phyloP scores from a whole-genome alignment of 2,113 vertebrate genomes.

The Amazona vittata region DNA sequence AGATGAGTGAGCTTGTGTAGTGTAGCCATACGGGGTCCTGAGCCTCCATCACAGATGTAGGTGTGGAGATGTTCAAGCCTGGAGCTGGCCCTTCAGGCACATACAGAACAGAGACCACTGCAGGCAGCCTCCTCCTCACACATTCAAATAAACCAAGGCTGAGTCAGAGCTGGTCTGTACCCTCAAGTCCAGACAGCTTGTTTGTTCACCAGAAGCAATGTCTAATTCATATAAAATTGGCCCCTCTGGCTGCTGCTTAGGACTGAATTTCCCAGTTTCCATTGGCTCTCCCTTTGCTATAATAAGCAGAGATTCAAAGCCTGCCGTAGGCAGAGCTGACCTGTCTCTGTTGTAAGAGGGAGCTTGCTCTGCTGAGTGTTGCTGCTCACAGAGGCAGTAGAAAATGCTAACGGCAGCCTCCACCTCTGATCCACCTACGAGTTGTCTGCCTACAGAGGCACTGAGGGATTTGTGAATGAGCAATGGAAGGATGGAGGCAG shows the following conservation, averaged over 20 bases:
- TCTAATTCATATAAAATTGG: neutral
- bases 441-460: neutral
- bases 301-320: neutral
- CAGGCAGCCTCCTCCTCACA: neutral
- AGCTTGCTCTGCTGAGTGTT: neutral
- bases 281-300: neutral
- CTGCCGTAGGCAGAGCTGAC: neutral
- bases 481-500: neutral
- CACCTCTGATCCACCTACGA: neutral
- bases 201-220: neutral
- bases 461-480: slow-evolving; percentile 17
- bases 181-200: neutral
- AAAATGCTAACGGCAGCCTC: neutral
- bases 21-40: accelerated
- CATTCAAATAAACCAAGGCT: neutral
- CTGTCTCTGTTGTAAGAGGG: neutral
- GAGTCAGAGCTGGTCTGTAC: neutral
- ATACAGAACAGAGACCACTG: neutral
- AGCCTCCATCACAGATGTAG: neutral
- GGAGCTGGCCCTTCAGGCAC: neutral
- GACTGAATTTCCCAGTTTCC: neutral
- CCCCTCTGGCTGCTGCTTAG: neutral
- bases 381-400: neutral
- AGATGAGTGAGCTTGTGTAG: accelerated
- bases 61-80: neutral